Evolutionary conservation across 2,113 vertebrate genomes (phyloP), one percentile per base, ranked within the genome.

Genomic region (Oreotrochilus melanogaster): DNA sequence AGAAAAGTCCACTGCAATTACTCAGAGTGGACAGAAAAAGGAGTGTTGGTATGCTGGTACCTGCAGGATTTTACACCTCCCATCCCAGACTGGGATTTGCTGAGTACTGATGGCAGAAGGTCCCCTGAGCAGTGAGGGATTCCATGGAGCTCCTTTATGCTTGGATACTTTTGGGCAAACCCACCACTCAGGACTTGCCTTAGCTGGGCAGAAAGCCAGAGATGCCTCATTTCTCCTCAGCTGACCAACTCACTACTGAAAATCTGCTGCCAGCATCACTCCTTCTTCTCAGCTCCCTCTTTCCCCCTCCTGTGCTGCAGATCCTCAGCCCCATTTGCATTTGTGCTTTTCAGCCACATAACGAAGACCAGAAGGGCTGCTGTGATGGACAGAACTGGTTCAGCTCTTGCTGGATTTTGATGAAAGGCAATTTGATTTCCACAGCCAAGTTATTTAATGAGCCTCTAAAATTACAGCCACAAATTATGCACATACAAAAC

Each of bases 401-500:
- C 93, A 95, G 75, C 86, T 92, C 90, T 96, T n/a, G 90, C 88
- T 97, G 96, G 95, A 96, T 95, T 95, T 96, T 95, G 94, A 97
- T 96, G 95, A 97, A 96, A 96, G 95, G 92, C 95, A 96, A 96
- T 93, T 95, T 88, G 93, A 94, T 86, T 97, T 97, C 93, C 96
- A 96, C 93, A 95, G 95, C 95, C 96, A 97, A 96, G 94, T 90
- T 96, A 96, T 96, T 97, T 96, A 97, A 97, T 94, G 95, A 97
- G 91, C 91, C 86, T 96, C 95, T 97, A 95, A 97, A 95, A 96
- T 97, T 96, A 96, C 93, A 97, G 91, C 96, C 96, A 94, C 96
- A 96, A 97, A 97, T 96, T 96, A 96, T 97, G 94, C 94, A 96
- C 95, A 96, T 95, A 96, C 78, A 96, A 97, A 97, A 96, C 94